Base-by-base conservation (phyloP, 2,113 vertebrate species). In the Cyrtonyx montezumae region DNA sequence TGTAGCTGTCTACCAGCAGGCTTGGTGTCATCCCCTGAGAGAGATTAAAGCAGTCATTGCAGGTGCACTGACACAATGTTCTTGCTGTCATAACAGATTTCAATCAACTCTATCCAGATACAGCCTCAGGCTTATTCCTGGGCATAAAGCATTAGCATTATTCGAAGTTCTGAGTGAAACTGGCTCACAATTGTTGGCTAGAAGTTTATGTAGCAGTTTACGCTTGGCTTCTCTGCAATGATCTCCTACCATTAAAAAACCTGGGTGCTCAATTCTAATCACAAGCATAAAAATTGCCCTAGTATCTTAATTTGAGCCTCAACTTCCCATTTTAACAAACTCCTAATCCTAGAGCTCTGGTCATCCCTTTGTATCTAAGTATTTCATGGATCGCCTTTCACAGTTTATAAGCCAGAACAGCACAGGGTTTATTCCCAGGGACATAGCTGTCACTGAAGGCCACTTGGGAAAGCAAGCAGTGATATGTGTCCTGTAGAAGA, bases 31-130 rank as follows among this genome's bases (percentile, higher is more conserved):
- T 19, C 13, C 15, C 14, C 34, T 0, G 1, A 62, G 53, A 71
- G 32, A 87, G 3, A 25, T 0, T 21, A 46, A 89, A 55, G 23
- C 22, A 56, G 30, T 79, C 62, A 28, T 37, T 30, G 40, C 30
- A 37, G 13, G 18, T 43, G 73, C 77, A 86, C 26, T 8, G 32
- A 32, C 19, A 23, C 34, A 46, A 26, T 3, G 16, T 26, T 84
- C 55, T 26, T 1, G 0, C 8, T 61, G 66, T 15, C 17, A 17
- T 68, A 28, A 28, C 1, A 2, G 26, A 59, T 90, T 8, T 83
- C 45, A 3, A 1, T 36, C 45, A 81, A 42, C 19, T 32, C 23
- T 18, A 53, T 1, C 45, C 49, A 49, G 1, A 0, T 11, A 28
- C 58, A 87, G 75, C 19, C n/a, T 7, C 19, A 49, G 74, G 20